Conservation (phyloP, 2,888 invertebrate species). For the Epirrhoe tristata region DNA sequence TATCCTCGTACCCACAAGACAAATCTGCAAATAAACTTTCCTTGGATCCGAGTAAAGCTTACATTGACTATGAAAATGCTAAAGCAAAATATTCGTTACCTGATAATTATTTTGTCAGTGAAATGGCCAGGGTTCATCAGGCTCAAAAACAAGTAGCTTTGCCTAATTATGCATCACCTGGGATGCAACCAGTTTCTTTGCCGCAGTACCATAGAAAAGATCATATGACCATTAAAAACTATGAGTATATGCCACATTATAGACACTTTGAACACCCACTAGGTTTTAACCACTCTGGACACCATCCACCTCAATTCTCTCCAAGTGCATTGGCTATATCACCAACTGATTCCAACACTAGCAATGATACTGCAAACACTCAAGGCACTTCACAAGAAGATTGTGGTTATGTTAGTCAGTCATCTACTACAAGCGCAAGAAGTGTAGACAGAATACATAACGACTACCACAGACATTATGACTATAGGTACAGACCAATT, state of each 20-base stretch:
- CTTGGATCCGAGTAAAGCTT: constrained; percentile 70
- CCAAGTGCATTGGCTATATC: constrained; percentile 76
- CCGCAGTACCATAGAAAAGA: constrained; percentile 74
- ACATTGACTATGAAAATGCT: constrained; percentile 68
- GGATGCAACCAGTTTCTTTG: constrained; percentile 62
- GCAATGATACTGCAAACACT: constrained; percentile 71
- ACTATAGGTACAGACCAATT: constrained; percentile 62
- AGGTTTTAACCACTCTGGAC: constrained; percentile 61
- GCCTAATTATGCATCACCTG: constrained; percentile 65
- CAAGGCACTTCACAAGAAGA: constrained; percentile 73
- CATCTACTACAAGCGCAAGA: constrained; percentile 74
- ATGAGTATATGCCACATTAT: constrained; percentile 68
- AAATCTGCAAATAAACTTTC: constrained; percentile 70
- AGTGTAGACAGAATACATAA: constrained; percentile 71
- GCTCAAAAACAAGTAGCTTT: constrained; percentile 66
- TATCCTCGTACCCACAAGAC: constrained; percentile 63
- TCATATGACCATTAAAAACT: constrained; percentile 60
- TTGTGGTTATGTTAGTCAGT: constrained; percentile 81
- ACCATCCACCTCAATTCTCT: constrained; percentile 73
- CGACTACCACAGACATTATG: constrained; percentile 69
- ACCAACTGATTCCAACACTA: constrained; percentile 76
- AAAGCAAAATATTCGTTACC: constrained; percentile 64
- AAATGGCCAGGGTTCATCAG: constrained; percentile 61
- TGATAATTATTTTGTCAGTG: constrained; percentile 71
- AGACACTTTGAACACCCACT: constrained; percentile 67